A percentile compares a stretch with the other conserved stretches of the same genome.
phyloP scores from a whole-genome alignment of 2,888 invertebrate genomes.

The Apeira syringaria region DNA sequence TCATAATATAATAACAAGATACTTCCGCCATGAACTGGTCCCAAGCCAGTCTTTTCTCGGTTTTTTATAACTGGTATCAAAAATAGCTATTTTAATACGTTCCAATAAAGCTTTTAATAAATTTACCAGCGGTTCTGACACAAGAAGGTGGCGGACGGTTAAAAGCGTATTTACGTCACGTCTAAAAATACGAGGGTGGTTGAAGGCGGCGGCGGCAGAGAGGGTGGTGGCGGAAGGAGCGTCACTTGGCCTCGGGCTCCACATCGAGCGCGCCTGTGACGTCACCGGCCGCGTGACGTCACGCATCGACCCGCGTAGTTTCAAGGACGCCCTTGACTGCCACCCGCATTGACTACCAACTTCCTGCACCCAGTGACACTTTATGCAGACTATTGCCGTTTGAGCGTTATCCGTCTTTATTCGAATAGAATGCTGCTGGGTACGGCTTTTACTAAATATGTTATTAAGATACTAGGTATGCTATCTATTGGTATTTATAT shows the following conservation, averaged over 20 bases:
- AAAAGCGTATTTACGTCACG: conserved; percentile 69
- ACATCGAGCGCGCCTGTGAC: conserved; percentile 69
- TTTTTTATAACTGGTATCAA: no score
- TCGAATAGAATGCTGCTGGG: no score
- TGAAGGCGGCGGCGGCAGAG: conserved; percentile 42
- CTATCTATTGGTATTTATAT: no score
- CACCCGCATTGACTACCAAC: conserved; percentile 52
- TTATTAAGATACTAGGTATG: no score
- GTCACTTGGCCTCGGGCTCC: conserved; percentile 59
- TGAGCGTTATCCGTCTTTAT: no score
- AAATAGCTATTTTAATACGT: conserved; percentile 2
- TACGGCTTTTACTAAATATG: no score
- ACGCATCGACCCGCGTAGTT: conserved; percentile 71
- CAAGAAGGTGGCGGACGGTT: conserved; percentile 26
- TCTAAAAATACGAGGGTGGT: conserved; percentile 75
- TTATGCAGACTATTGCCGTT: conserved; percentile 30
- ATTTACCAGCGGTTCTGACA: conserved; percentile 19
- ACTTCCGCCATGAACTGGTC: no score
- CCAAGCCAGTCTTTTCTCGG: no score
- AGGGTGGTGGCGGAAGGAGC: conserved; percentile 47
- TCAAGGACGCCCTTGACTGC: conserved; percentile 76
- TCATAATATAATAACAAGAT: no score
- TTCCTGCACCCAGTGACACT: conserved; percentile 50
- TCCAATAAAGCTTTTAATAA: conserved; percentile 13
- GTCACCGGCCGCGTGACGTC: conserved; percentile 69